phyloP scores from a whole-genome alignment of 2,113 vertebrate species.

The Tretioscincus oriximinensis region DNA sequence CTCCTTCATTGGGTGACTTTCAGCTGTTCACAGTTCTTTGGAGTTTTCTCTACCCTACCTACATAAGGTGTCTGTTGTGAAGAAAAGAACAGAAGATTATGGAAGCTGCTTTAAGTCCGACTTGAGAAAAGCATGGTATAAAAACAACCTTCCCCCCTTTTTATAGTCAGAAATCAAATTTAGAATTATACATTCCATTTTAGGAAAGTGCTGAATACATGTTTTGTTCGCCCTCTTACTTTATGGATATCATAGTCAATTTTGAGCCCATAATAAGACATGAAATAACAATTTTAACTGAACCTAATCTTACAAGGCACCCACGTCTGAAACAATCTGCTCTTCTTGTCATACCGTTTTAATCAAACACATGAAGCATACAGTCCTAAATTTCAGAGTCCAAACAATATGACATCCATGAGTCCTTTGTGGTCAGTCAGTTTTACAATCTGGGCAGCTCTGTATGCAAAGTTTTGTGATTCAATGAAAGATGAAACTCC shows the following conservation, averaged over 20 bases:
- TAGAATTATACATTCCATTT: background rate
- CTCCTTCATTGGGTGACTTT: no score
- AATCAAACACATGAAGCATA: background rate
- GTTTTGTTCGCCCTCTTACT: background rate
- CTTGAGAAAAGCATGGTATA: no score
- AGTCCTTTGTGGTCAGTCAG: slow-evolving; percentile 27
- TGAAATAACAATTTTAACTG: background rate
- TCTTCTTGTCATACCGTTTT: slow-evolving; percentile 3
- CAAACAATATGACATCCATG: slow-evolving; percentile 12
- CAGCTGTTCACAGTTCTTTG: no score
- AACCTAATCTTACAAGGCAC: background rate
- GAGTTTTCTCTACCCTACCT: background rate
- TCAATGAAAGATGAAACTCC: slow-evolving; percentile 37
- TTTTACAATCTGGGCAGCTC: slow-evolving; percentile 33
- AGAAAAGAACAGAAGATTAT: no score
- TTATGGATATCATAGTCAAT: background rate
- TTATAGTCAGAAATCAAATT: background rate
- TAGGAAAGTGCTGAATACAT: background rate
- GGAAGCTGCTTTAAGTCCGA: no score
- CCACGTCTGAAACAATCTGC: background rate
- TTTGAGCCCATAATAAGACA: background rate
- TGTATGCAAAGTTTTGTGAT: slow-evolving; percentile 44
- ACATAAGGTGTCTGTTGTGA: background rate
- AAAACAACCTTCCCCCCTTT: background rate
- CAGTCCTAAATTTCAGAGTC: background rate